Base-by-base conservation (phyloP, 2,888 invertebrate species). In the Boloria selene region DNA sequence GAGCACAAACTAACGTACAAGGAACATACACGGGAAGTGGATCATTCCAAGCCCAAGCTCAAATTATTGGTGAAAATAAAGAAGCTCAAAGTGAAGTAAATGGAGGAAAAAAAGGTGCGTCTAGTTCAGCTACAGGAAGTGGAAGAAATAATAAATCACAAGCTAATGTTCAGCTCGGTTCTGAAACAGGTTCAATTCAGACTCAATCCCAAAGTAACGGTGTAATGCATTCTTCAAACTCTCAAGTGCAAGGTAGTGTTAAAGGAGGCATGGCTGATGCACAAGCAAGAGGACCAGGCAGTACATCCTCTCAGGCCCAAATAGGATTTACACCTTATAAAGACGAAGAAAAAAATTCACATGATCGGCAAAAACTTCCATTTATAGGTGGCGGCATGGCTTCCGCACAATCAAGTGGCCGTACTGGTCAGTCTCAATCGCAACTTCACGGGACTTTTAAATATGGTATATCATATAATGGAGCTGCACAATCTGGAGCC, bases 191-290 rank as follows among this genome's bases (percentile, higher is more conserved):
- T 5, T 95, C 95, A 3, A 95, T 96, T 4, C 92, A 94, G 68
- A 96, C 97, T 4, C 94, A 94, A 58, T 95, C 96, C 0, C 96
- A 96, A 82, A 96, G 95, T 75, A 94, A 94, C 68, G 96, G 96
- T 4, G 86, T 92, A 72, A 94, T 95, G 78, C 96, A 96, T 78
- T 96, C 95, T n/a, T 96, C 95, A 0, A 95, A 95, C 79, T 94
- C 95, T 4, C 95, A 96, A 91, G 96, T 97, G 0, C 95, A 96
- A 87, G 97, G 96, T 3, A 95, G 96, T 70, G 93, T 95, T 42
- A 96, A 95, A 84, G 97, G 97, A 17, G 97, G 97, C 4, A 93
- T 96, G 92, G 96, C 97, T 2, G 97, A 97, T 81, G 96, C 97
- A 0, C 97, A 97, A 89, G 96, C 97, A 0, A 95, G 95, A 76